Base-by-base conservation (phyloP, 2,888 invertebrate species). In the Anaspis maculata region DNA sequence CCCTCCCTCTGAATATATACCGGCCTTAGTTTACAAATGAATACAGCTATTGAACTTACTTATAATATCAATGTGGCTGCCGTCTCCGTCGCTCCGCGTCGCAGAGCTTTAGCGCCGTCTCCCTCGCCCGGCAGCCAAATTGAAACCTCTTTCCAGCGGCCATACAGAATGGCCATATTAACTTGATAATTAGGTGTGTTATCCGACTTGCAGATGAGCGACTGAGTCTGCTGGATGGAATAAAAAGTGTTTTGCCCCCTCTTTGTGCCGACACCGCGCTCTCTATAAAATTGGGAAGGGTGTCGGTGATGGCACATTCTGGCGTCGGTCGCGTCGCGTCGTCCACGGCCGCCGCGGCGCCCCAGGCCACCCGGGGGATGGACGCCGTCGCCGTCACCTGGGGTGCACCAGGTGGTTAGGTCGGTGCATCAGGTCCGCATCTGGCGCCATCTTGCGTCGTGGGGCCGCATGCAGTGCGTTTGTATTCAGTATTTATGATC, bases 121-220 rank as follows among this genome's bases (percentile, higher is more conserved):
- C 64, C 61, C 62, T 64, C 64, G 60, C 56, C 44, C 59, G 56
- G 58, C 60, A 57, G 52, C 62, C 61, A 59, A 67, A 63, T 66
- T 61, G 61, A 64, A 64, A 62, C 67, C 68, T 67, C 69, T 69
- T 62, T 63, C 64, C 64, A 61, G 57, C 64, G 64, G 61, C 71
- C 72, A 74, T 74, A 74, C 76, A 73, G 76, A 77, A 79, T 79
- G 75, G 76, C 82, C 81, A 79, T 82, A 83, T 82, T 81, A 82
- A 83, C 83, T 83, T 83, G 83, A 82, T 83, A 83, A 83, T 83
- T 83, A 83, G 83, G 78, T 79, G 77, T 79, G 81, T 80, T 81
- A 82, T 83, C 81, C 78, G 83, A 83, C 82, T 83, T 83, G 82
- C 83, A 83, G 83, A 83, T 83, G 83, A 83, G 81, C 70, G 69